A percentile compares a stretch with the other conserved stretches of the same genome.
These are phyloP conservation scores for Colossoma macropomum DNA, from an alignment of 2,113 vertebrate genomes.

Conservation along the genomic window DNA sequence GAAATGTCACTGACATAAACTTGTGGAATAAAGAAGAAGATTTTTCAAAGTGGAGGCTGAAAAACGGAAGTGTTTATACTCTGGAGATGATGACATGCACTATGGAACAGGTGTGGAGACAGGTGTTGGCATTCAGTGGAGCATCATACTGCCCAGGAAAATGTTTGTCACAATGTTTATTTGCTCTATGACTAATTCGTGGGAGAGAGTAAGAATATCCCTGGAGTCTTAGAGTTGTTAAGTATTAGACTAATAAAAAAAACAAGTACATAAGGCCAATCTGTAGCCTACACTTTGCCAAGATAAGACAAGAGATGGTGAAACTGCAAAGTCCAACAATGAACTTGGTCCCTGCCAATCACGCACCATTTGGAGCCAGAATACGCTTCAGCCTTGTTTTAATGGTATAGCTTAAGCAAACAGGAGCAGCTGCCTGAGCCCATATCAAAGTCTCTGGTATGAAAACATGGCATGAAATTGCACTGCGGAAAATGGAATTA, in stretches of 20 bases:
- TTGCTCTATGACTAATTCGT: constrained; percentile 5
- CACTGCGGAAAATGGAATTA: constrained; percentile 11
- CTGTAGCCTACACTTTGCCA: background rate
- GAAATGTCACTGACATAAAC: background rate
- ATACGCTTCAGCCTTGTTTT: background rate
- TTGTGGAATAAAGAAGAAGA: background rate
- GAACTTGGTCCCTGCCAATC: background rate
- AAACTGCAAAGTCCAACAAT: background rate
- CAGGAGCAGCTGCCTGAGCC: background rate
- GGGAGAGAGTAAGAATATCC: background rate
- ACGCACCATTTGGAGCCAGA: background rate
- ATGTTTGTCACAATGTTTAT: background rate
- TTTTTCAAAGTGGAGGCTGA: background rate
- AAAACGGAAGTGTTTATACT: background rate
- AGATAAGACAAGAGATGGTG: background rate
- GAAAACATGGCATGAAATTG: constrained; percentile 7
- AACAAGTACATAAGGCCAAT: background rate
- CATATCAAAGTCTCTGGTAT: background rate
- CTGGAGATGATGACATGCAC: background rate
- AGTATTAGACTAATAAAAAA: background rate
- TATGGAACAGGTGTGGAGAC: background rate
- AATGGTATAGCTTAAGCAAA: background rate
- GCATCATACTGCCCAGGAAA: background rate
- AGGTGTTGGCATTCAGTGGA: background rate
- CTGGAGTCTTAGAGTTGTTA: constrained; percentile 1